Percentiles rank a stretch among this genome's conserved stretches.
These are phyloP conservation scores for Gila orcuttii DNA, from an alignment of 2,113 vertebrate species.

Conservation along the genomic window DNA sequence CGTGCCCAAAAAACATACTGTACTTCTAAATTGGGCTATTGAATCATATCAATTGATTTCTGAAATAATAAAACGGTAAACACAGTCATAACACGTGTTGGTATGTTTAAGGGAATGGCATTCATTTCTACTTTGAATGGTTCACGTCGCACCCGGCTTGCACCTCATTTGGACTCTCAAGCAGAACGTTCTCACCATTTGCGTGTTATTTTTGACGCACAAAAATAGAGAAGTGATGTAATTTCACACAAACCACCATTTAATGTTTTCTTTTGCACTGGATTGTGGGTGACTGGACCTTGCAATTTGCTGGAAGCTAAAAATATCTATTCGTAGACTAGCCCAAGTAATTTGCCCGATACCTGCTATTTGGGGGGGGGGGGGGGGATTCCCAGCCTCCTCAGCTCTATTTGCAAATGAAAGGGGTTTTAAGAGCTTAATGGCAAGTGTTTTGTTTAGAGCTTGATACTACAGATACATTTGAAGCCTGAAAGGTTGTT, in stretches of 20 bases:
- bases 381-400: constrained; percentile 3
- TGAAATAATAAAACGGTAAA: background rate
- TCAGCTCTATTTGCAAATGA: constrained; percentile 58
- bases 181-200: background rate
- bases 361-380: constrained; percentile 16
- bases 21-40: background rate
- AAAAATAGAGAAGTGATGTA: constrained; percentile 18
- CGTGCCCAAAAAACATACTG: background rate
- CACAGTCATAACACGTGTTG: background rate
- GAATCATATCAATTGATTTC: background rate
- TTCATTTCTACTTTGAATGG: background rate
- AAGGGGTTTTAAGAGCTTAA: constrained; percentile 55
- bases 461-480: constrained; percentile 47
- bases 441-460: constrained; percentile 37
- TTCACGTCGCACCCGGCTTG: background rate
- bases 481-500: constrained; percentile 54
- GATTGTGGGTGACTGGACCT: background rate
- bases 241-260: constrained; percentile 13
- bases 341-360: constrained; percentile 37
- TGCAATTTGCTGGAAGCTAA: background rate
- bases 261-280: background rate
- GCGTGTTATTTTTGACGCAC: background rate
- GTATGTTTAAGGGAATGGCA: background rate
- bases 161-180: background rate
- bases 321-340: background rate